These are phyloP conservation scores for Toxotes chatareus DNA, from an alignment of 2,113 vertebrate genomes.

Conservation along the genomic window DNA sequence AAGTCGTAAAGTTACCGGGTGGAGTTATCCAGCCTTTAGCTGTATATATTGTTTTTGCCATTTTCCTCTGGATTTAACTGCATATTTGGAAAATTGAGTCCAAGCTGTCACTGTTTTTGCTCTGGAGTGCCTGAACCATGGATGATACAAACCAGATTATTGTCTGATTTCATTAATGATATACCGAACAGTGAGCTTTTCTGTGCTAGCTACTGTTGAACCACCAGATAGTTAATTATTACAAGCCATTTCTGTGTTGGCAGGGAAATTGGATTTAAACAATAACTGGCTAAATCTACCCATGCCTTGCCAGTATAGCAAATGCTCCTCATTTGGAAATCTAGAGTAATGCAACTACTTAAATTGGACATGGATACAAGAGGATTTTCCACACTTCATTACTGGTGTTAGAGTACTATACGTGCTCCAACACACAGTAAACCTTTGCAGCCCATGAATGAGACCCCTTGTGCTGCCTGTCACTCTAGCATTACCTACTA, in stretches of 20 bases:
- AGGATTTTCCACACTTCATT: background rate
- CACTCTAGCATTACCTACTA: background rate
- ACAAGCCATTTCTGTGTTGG: slow-evolving; percentile 14
- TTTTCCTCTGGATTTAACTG: background rate
- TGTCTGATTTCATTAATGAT: slow-evolving; percentile 12
- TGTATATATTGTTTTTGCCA: background rate
- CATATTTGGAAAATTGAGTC: background rate
- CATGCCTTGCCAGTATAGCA: background rate
- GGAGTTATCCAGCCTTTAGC: background rate
- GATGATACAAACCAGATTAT: slow-evolving; percentile 1
- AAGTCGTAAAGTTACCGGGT: background rate
- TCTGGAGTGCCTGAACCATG: background rate
- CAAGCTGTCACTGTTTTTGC: background rate
- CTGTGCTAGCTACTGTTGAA: slow-evolving; percentile 10
- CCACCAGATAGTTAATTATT: slow-evolving; percentile 8
- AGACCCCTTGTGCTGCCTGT: background rate
- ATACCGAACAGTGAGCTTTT: background rate
- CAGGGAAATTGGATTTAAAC: slow-evolving; percentile 25
- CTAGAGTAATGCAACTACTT: background rate
- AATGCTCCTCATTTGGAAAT: background rate
- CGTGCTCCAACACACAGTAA: background rate
- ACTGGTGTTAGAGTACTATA: background rate
- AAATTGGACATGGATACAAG: background rate
- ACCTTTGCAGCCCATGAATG: slow-evolving; percentile 17
- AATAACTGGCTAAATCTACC: background rate